Base-by-base conservation (phyloP, 37 sponge, comb jelly and placozoan species). In the Beroe forskalii region DNA sequence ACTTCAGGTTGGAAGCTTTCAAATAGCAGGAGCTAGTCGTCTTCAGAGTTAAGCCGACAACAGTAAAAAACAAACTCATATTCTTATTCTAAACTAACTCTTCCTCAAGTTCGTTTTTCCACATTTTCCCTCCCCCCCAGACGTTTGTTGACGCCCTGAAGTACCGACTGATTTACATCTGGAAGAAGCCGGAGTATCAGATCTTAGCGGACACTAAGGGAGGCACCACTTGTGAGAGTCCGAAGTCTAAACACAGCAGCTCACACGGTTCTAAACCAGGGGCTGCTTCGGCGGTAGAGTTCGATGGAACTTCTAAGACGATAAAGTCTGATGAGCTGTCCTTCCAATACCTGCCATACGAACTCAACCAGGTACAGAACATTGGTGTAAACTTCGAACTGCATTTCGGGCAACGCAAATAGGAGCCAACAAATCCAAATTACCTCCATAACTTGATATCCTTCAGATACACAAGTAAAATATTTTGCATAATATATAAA, bases 181-280 rank as follows among this genome's bases (percentile, higher is more conserved):
- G 86, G 86, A 80, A 80, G 86, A 80, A 37, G 42, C 86, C 86
- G 25, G 86, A 80, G 4, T 80, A 80, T 38, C 55, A 80, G 30
- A 80, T 44, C 17, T 25, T 80, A 20, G 35, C 28, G 23, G 55
- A 80, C 48, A 69, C 9, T 32, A 32, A 69, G 8, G 72, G 72
- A 14, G 14, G n/a, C n/a, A 33, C 72, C 36, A 48, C 6, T 17
- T 48, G 55, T 12, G 32, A 32, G 38, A 69, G 38, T 33, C 72
- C 72, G 12, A 69, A 69, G 39, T 69, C 72, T 19, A 38, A 80
- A 43, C 24, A 41, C 24, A 80, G 86, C 1, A 17, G 86, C 9
- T 35, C 20, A 1, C 22, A 33, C n/a, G 48, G 24, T 12, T 43
- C 44, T 42, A 64, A 64, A 64, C 14, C 66, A n/a, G 37, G 40